These are phyloP conservation scores for Drosophila auraria DNA, from an alignment of 1,140 invertebrate genomes.

Conservation along the genomic window DNA sequence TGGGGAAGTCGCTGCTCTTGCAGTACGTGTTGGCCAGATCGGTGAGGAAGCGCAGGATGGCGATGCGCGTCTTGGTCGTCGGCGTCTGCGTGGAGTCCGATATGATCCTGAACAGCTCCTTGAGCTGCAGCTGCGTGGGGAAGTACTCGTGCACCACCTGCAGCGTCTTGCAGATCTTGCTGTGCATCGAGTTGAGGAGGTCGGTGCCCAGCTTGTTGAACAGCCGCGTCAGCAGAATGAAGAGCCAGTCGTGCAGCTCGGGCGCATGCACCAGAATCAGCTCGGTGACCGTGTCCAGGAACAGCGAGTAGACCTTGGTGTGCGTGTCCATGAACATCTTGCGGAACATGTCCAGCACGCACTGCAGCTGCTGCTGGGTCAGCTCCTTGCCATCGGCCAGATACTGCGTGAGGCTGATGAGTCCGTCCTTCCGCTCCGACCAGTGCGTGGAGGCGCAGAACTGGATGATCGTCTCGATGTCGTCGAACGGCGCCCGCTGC, in stretches of 20 bases:
- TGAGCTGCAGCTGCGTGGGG: constrained; percentile 87
- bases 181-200: constrained; percentile 94
- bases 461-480: constrained; percentile 95
- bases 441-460: constrained; percentile 95
- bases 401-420: constrained; percentile 90
- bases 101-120: constrained; percentile 91
- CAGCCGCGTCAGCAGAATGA: constrained; percentile 91
- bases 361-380: constrained; percentile 78
- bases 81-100: constrained; percentile 96
- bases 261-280: constrained; percentile 93
- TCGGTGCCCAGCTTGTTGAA: constrained; percentile 96
- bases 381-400: constrained; percentile 82
- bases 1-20: constrained; percentile 85
- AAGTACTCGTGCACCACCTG: constrained; percentile 93
- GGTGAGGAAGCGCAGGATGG: constrained; percentile 90
- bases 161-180: constrained; percentile 94
- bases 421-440: constrained; percentile 96
- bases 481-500: constrained; percentile 87
- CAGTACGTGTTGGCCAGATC: constrained; percentile 88
- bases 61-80: constrained; percentile 93
- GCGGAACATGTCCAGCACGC: constrained; percentile 92
- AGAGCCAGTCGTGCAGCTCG: constrained; percentile 96
- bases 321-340: constrained; percentile 99
- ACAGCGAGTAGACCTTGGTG: constrained; percentile 97
- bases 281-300: constrained; percentile 96